Evolutionary conservation across 2,797 vertebrate species (phyloP), one percentile per base, ranked within the genome.

Genomic region (Morelia viridis): DNA sequence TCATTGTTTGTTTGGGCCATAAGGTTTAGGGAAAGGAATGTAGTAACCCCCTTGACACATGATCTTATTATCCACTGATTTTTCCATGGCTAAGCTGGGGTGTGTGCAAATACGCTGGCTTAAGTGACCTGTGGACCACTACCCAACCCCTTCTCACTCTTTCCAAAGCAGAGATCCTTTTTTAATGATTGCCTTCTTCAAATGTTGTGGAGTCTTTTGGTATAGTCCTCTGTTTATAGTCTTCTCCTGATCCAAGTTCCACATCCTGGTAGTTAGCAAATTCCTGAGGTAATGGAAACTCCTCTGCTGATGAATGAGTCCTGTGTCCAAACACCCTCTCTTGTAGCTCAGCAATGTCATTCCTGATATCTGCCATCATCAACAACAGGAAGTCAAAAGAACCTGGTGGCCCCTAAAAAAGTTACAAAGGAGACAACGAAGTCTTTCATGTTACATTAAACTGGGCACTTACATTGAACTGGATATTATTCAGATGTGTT

Each of bases 361-460:
- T 99, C 91, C 98, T 98, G 96, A 99, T 98, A 96, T 99, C 99
- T 1, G 99, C 99, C 98, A 99, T 98, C 96, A 99, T 97, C 65
- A 99, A 97, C 24, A 99, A 96, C 58, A 99, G 97, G 97, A 99
- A 99, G 94, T 99, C 99, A 46, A 99, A 99, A 85, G 99, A 99
- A 92, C 99, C 99, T 0, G 99, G 99, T 1, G 98, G 98, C 22
- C 99, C 99, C 99, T 99, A 94, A 4, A 93, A 90, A 92, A 56
- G 93, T 64, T n/a, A 1, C 93, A 93, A 64, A n/a, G 62, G 92
- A 0, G 0, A 90, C 89, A 57, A 88, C 92, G 88, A 95, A 35
- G 57, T 76, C 88, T 41, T 76, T 90, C 0, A 0, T 11, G 61
- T n/a, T 41, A 7, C 50, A 80, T 11, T 80, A 19, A 80, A 24